Conservation (phyloP, 2,113 vertebrate species). For the Vulpes ferrilata region DNA sequence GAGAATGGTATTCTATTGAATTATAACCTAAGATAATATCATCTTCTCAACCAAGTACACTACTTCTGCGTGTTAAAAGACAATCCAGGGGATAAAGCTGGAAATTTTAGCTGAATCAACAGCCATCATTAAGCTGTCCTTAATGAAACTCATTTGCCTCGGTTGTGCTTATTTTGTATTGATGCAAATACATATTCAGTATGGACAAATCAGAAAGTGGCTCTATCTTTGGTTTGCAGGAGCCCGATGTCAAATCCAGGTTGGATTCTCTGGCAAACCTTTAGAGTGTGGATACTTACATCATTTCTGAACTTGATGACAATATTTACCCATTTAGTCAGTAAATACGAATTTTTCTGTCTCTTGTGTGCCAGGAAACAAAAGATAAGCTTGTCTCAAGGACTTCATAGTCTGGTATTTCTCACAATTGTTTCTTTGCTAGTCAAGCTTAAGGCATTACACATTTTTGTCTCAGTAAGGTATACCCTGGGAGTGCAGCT, state of each 20-base stretch:
- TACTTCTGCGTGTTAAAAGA: neutral
- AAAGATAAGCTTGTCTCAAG: neutral
- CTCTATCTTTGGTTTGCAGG: neutral
- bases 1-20: neutral
- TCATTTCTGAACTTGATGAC: neutral
- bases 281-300: neutral
- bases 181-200: neutral
- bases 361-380: neutral
- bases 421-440: constrained; percentile 1
- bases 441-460: neutral
- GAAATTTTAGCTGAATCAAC: neutral
- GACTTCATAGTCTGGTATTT: neutral
- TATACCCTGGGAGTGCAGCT: neutral
- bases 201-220: neutral
- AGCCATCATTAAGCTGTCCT: neutral
- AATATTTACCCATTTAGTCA: constrained; percentile 15
- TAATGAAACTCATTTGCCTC: neutral
- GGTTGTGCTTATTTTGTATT: neutral
- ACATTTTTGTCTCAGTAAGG: neutral
- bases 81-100: neutral
- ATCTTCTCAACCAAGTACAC: neutral
- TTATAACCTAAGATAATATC: neutral
- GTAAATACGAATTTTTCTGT: neutral
- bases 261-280: neutral
- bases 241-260: neutral